These are phyloP conservation scores for Picus viridis DNA, from an alignment of 2,797 vertebrate species.

Conservation along the genomic window DNA sequence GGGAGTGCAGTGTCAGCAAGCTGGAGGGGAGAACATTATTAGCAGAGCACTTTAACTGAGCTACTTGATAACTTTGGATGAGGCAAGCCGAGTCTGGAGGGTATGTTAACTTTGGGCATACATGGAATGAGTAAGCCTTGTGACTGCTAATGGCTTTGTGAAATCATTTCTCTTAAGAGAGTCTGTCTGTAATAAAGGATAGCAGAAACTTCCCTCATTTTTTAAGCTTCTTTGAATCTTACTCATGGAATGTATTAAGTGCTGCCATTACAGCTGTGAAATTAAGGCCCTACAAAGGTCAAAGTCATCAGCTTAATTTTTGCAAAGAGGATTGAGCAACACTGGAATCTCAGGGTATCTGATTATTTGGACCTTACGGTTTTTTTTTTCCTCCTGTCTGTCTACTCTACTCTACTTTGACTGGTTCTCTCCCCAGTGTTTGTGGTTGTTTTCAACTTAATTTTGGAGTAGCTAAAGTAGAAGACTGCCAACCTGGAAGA, in stretches of 20 bases:
- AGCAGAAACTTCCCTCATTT: constrained; percentile 57
- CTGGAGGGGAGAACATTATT: constrained; percentile 8
- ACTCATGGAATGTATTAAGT: constrained; percentile 50
- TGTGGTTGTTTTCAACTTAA: constrained; percentile 15
- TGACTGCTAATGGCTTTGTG: constrained; percentile 62
- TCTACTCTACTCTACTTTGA: neutral
- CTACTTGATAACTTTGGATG: constrained; percentile 32
- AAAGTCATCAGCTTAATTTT: constrained; percentile 63
- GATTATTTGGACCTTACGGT: neutral
- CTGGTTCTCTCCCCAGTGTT: neutral
- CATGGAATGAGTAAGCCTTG: constrained; percentile 19
- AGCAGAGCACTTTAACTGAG: constrained; percentile 14
- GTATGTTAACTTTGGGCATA: constrained; percentile 13
- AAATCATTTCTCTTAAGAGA: constrained; percentile 51
- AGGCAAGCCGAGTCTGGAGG: constrained; percentile 27
- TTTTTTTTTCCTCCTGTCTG: neutral
- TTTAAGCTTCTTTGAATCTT: constrained; percentile 60
- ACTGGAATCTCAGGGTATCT: constrained; percentile 6
- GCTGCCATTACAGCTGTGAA: constrained; percentile 39
- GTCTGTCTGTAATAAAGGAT: constrained; percentile 52
- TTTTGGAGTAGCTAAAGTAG: constrained; percentile 7
- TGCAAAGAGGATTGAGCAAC: constrained; percentile 24
- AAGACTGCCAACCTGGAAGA: neutral
- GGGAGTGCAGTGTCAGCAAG: neutral
- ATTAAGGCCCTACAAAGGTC: constrained; percentile 62